These are phyloP conservation scores for Oncorhynchus nerka DNA, from an alignment of 2,113 vertebrate genomes.

Conservation along the genomic window DNA sequence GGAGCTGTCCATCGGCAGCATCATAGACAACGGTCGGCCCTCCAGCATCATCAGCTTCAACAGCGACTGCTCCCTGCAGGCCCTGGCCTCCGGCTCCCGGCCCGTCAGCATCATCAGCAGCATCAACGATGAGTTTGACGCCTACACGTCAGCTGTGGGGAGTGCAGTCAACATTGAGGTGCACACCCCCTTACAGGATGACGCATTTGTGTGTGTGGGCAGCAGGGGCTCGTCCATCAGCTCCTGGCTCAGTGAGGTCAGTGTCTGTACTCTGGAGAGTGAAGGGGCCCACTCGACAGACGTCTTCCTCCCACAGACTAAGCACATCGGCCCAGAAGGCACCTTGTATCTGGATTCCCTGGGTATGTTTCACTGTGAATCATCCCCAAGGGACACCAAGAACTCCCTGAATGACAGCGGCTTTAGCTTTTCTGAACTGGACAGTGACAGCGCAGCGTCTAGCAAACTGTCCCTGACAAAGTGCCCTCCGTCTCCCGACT, in stretches of 20 bases:
- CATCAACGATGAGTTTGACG: conserved; percentile 95
- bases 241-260: conserved; percentile 85
- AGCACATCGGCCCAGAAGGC: conserved; percentile 61
- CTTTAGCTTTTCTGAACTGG: conserved; percentile 78
- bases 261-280: conserved; percentile 77
- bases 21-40: conserved; percentile 84
- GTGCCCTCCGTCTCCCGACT: conserved; percentile 74
- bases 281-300: conserved; percentile 70
- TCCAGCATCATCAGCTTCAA: conserved; percentile 96
- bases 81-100: conserved; percentile 89
- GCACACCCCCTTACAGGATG: conserved; percentile 72
- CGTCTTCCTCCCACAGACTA: conserved; percentile 65
- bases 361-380: conserved; percentile 64
- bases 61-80: conserved; percentile 95
- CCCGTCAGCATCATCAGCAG: conserved; percentile 98
- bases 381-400: conserved; percentile 70
- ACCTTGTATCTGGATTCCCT: conserved; percentile 72
- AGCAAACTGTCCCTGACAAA: conserved; percentile 77
- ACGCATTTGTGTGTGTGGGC: conserved; percentile 66
- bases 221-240: conserved; percentile 81
- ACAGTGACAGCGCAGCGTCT: conserved; percentile 73
- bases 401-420: conserved; percentile 78
- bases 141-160: conserved; percentile 79
- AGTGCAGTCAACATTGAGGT: conserved; percentile 77
- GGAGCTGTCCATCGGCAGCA: conserved; percentile 85